A percentile compares a stretch with the other conserved stretches of the same genome.
Conservation (phyloP, 2,113 vertebrate genomes). For the Panurus biarmicus region DNA sequence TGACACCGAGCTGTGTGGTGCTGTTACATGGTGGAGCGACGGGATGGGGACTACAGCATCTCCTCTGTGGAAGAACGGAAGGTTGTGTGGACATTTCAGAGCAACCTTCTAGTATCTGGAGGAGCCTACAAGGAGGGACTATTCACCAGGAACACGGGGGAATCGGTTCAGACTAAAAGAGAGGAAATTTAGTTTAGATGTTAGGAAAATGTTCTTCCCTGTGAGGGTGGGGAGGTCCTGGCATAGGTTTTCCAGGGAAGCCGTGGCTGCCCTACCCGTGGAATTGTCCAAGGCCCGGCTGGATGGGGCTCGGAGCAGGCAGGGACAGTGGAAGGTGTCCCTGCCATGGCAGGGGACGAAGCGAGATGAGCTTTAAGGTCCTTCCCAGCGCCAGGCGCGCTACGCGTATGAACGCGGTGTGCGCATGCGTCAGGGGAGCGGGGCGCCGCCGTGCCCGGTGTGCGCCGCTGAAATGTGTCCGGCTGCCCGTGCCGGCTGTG, state of each 20-base stretch:
- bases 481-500: accelerated
- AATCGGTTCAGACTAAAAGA: not conserved
- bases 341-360: accelerated
- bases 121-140: not conserved
- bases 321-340: accelerated
- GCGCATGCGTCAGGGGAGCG: accelerated
- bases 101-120: not conserved
- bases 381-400: accelerated
- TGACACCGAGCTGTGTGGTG: not conserved
- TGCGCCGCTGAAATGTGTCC: not conserved
- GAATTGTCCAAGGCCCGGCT: accelerated
- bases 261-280: not conserved
- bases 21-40: not conserved
- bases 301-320: accelerated
- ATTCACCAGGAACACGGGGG: not conserved
- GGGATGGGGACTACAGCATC: not conserved
- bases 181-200: not conserved
- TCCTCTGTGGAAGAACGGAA: not conserved
- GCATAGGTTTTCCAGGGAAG: not conserved
- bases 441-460: accelerated
- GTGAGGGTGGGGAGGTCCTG: not conserved
- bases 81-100: not conserved
- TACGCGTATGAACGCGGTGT: accelerated
- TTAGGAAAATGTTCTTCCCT: not conserved
- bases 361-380: accelerated